Evolutionary conservation across 1,140 invertebrate genomes (phyloP).

Genomic region (Ceratina japonica): DNA sequence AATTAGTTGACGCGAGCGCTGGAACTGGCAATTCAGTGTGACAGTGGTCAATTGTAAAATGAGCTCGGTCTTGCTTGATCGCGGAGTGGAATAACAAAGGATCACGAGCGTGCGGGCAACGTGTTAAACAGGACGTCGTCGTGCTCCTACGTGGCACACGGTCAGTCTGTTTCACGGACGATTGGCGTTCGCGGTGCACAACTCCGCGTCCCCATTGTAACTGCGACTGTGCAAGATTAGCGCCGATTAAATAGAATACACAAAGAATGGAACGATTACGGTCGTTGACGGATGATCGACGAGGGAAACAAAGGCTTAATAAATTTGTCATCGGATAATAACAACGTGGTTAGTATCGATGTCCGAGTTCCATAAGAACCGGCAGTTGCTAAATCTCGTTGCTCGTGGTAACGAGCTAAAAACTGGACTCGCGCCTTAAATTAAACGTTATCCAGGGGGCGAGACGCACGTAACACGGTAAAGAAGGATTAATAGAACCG

Average conservation of each 20-base stretch:
- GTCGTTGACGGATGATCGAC: not conserved
- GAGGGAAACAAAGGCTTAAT: not conserved
- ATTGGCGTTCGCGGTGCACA: constrained; percentile 24
- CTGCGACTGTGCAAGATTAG: not conserved
- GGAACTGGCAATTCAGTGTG: constrained; percentile 2
- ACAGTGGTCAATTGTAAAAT: constrained; percentile 30
- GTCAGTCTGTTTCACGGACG: constrained; percentile 27
- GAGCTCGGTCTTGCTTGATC: not conserved
- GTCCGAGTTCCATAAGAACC: too few species aligned
- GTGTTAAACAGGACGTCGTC: constrained; percentile 1
- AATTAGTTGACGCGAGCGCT: constrained; percentile 3
- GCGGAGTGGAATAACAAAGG: constrained; percentile 1
- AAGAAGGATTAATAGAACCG: too few species aligned
- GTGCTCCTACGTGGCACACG: not conserved
- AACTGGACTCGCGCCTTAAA: too few species aligned
- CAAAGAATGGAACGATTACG: not conserved
- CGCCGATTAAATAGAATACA: constrained; percentile 8
- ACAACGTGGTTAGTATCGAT: not conserved
- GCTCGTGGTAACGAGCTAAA: too few species aligned
- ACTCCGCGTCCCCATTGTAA: constrained; percentile 32
- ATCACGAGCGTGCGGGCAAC: not conserved
- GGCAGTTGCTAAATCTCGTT: too few species aligned
- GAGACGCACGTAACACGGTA: too few species aligned
- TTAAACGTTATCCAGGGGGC: too few species aligned
- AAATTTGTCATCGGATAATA: not conserved